A percentile compares a stretch with the other conserved stretches of the same genome.
Evolutionary conservation across 2,113 vertebrate species (phyloP).

Genomic region (Leptocoma aspasia): DNA sequence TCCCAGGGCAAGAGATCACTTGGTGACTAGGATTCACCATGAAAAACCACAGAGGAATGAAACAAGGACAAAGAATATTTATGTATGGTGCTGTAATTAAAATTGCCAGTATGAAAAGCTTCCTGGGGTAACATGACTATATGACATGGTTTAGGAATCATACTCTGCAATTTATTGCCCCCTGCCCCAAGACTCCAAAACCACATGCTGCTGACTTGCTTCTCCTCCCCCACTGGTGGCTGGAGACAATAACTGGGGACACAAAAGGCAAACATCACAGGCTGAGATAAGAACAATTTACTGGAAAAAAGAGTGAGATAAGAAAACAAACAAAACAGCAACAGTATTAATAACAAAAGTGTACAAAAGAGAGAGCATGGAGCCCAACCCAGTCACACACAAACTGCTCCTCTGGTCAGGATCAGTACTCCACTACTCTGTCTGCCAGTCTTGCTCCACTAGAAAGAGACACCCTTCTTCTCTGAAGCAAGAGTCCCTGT

Average conservation of each 20-base stretch:
- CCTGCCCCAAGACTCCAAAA: not conserved
- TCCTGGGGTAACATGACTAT: not conserved
- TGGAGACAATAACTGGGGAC: not conserved
- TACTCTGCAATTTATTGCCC: not conserved
- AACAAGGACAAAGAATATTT: not conserved
- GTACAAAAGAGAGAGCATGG: not conserved
- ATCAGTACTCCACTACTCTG: too few relatives aligned
- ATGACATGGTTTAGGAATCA: not conserved
- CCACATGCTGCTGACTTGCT: not conserved
- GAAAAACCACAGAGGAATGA: not conserved
- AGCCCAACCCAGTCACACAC: not conserved
- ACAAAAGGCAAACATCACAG: not conserved
- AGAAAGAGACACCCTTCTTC: not conserved
- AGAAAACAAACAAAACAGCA: not conserved
- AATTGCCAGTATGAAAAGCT: not conserved
- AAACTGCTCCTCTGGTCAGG: fast-evolving
- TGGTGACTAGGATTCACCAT: not conserved
- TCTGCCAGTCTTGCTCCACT: not conserved
- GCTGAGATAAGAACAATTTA: not conserved
- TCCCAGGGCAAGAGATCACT: not conserved
- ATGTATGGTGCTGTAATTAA: not conserved
- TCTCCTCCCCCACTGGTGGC: too few relatives aligned
- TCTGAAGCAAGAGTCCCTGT: not conserved
- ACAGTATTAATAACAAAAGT: not conserved
- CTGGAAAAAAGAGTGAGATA: not conserved